Percentiles rank a stretch among this genome's conserved stretches.
phyloP scores from a whole-genome alignment of 2,797 vertebrate species.

The Scolopax rusticola region DNA sequence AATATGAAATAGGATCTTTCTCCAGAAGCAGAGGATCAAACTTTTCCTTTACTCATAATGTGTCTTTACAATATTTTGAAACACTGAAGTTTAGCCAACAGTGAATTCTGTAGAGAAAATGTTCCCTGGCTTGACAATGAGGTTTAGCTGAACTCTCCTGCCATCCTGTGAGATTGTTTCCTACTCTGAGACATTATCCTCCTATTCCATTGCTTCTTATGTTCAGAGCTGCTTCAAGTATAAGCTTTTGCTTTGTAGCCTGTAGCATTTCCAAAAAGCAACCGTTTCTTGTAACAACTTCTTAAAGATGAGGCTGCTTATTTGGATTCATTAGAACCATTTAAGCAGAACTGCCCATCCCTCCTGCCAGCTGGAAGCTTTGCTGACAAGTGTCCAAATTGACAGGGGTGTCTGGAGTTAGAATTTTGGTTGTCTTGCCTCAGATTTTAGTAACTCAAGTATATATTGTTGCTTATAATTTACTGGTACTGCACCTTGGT shows the following conservation, averaged over 20 bases:
- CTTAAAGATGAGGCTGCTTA: neutral
- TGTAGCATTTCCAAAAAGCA: neutral
- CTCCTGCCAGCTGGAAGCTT: neutral
- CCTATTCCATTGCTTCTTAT: neutral
- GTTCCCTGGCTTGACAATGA: neutral
- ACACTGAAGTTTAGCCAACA: neutral
- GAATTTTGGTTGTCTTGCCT: neutral
- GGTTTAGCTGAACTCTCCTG: neutral
- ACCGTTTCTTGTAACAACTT: neutral
- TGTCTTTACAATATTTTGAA: neutral
- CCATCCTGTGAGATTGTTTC: neutral
- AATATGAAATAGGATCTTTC: neutral
- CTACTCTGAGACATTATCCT: neutral
- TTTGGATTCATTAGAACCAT: neutral
- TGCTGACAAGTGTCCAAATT: neutral
- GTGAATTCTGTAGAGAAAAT: neutral
- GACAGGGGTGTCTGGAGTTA: neutral
- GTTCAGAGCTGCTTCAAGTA: neutral
- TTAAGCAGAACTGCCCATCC: neutral
- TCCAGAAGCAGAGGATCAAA: neutral
- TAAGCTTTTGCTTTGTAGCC: neutral
- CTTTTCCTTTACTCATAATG: neutral
- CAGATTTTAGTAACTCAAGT: neutral
- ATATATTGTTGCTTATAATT: neutral
- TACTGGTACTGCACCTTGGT: neutral